Base-by-base conservation (phyloP, 2,113 vertebrate genomes). In the Syngnathus floridae region DNA sequence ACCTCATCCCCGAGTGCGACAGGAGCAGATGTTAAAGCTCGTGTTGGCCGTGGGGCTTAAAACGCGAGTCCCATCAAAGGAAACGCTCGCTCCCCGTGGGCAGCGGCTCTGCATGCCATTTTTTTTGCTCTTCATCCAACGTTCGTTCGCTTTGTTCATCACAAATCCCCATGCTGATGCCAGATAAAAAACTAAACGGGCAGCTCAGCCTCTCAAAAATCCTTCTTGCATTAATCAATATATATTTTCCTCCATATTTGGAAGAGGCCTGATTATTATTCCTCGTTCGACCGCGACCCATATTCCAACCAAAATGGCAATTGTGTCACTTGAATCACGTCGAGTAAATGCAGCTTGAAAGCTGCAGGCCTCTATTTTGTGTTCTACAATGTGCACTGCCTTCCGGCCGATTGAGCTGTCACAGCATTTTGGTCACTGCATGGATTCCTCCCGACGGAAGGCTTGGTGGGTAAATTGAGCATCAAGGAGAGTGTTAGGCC, bases 1-100 rank as follows among this genome's bases (percentile, higher is more conserved):
- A 63, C 52, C 62, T 63, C 8, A 8, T 73, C 74, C 77, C 74
- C 14, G 43, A 67, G 66, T 72, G 82, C 69, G 76, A 74, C 81
- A 79, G 76, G 49, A 82, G 75, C 86, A 86, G 86, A 85, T 85
- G 84, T 81, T 80, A 69, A 76, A 73, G 31, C 61, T 52, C 49
- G 69, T 37, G 14, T 52, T 16, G 36, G 79, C 84, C 51, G 58
- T 26, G 0, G 79, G 84, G 81, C 72, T 69, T 57, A 62, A 65
- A 76, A 68, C 76, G 65, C 68, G 74, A 55, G 63, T 67, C 62
- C 73, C 69, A 74, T 77, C 70, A 75, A 75, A 81, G 45, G 66
- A 64, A 80, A 72, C 54, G 31, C 40, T 69, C 72, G 59, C 71
- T 64, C 82, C 74, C 70, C 65, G 65, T 59, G 73, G 77, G 80